phyloP scores from a whole-genome alignment of 2,888 invertebrate genomes.

The Mamestra brassicae region DNA sequence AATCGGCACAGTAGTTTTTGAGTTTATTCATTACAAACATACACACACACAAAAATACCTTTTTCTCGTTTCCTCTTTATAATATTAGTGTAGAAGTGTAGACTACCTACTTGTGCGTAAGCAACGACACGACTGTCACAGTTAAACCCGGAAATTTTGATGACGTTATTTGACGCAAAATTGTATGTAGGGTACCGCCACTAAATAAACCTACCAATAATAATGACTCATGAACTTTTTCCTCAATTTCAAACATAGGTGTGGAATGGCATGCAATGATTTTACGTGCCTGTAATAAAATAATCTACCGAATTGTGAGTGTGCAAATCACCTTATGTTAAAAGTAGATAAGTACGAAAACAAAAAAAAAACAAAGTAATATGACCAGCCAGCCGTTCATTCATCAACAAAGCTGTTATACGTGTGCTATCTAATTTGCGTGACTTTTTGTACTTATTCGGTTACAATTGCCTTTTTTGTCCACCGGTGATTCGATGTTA shows the following conservation, averaged over 20 bases:
- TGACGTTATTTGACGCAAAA: slow-evolving; percentile 10
- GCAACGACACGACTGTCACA: not conserved
- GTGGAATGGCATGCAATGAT: not conserved
- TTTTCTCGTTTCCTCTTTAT: too few species aligned
- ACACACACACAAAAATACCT: too few species aligned
- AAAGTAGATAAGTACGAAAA: not conserved
- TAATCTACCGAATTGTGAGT: not conserved
- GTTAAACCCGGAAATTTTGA: not conserved
- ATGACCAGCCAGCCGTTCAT: slow-evolving; percentile 40
- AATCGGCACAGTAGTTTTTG: too few species aligned
- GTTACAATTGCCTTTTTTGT: slow-evolving; percentile 46
- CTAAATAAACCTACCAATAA: slow-evolving; percentile 3
- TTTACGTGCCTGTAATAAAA: not conserved
- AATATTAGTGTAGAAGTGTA: too few species aligned
- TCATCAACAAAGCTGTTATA: slow-evolving; percentile 56
- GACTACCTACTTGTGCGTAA: not conserved
- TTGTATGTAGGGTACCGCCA: not conserved
- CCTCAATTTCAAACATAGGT: not conserved
- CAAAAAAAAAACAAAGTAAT: slow-evolving; percentile 23
- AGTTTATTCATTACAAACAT: too few species aligned
- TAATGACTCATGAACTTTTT: slow-evolving; percentile 7
- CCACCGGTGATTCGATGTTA: slow-evolving; percentile 32
- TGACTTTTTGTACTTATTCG: slow-evolving; percentile 72
- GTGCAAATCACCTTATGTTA: not conserved
- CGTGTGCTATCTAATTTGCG: slow-evolving; percentile 79